phyloP scores from a whole-genome alignment of 2,888 invertebrate genomes.

The Spisula subtruncata region DNA sequence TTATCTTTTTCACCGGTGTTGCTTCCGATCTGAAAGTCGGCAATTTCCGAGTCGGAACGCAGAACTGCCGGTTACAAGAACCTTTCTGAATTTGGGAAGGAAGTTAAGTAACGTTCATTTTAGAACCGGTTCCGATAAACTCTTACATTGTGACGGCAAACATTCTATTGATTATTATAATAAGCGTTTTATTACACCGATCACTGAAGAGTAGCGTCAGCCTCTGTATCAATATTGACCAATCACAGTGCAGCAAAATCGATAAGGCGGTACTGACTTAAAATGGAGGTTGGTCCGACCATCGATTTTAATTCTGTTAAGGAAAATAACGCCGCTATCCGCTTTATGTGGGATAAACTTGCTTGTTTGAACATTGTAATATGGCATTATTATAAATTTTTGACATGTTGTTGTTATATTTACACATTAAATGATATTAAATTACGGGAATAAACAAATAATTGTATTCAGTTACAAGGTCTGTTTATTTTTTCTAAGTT shows the following conservation, averaged over 20 bases:
- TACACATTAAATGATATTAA: constrained; percentile 19
- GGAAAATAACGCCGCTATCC: constrained; percentile 34
- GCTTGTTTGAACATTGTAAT: constrained; percentile 32
- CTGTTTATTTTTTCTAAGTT: constrained; percentile 49
- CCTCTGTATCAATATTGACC: constrained; percentile 60
- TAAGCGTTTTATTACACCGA: constrained; percentile 77
- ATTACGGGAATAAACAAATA: constrained; percentile 50
- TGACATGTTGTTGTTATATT: constrained; percentile 44
- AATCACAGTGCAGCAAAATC: constrained; percentile 50
- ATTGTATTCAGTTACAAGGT: constrained; percentile 35
- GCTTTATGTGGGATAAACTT: background rate
- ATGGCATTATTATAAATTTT: constrained; percentile 39
- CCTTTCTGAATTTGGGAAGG: constrained; percentile 80
- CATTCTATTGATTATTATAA: constrained; percentile 82
- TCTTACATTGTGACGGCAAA: constrained; percentile 80
- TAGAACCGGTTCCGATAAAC: constrained; percentile 82
- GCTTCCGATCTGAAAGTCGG: constrained; percentile 80
- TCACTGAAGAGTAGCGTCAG: constrained; percentile 36
- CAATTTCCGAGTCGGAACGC: constrained; percentile 83
- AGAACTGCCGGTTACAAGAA: constrained; percentile 80
- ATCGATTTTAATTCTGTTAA: constrained; percentile 15
- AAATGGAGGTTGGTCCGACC: constrained; percentile 30
- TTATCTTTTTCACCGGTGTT: constrained; percentile 78
- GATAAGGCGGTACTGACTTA: constrained; percentile 50
- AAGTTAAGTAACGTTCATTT: constrained; percentile 82